Percentiles rank a stretch among this genome's conserved stretches.
phyloP scores from a whole-genome alignment of 2,888 invertebrate genomes.

The Myopa tessellatipennis region DNA sequence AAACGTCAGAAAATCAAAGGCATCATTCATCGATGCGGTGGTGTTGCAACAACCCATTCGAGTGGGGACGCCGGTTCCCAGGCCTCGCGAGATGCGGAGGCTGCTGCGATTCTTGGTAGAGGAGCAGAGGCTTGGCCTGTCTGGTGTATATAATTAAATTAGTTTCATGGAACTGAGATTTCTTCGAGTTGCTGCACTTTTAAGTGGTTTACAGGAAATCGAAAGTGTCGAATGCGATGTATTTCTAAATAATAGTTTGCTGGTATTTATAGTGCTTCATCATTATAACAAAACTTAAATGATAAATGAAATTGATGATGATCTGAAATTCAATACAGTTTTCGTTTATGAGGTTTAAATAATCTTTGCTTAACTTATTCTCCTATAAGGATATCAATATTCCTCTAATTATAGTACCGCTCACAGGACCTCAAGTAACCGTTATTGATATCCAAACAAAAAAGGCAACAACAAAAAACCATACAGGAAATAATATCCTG shows the following conservation, averaged over 20 bases:
- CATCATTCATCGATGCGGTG: too few species aligned
- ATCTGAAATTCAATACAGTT: not conserved
- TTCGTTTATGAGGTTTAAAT: not conserved
- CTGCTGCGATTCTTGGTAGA: conserved; percentile 17
- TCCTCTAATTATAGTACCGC: not conserved
- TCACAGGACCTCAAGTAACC: not conserved
- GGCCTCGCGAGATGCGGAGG: not conserved
- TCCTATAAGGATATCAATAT: not conserved
- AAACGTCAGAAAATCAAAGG: not conserved
- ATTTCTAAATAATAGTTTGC: not conserved
- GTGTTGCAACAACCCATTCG: not conserved
- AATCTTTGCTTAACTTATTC: not conserved
- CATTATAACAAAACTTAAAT: not conserved
- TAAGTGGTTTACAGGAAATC: not conserved
- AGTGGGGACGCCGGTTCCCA: not conserved
- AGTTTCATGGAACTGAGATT: conserved; percentile 22
- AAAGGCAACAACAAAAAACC: not conserved
- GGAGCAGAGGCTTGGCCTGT: not conserved
- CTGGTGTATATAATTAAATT: not conserved
- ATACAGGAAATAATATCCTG: not conserved
- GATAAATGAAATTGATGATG: not conserved
- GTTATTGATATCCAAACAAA: conserved; percentile 5
- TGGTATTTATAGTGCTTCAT: too few species aligned
- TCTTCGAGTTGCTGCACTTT: not conserved
- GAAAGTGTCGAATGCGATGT: not conserved